A percentile compares a stretch with the other conserved stretches of the same genome.
Conservation (phyloP, 2,888 invertebrate genomes). For the Dolichomitus sp. region DNA sequence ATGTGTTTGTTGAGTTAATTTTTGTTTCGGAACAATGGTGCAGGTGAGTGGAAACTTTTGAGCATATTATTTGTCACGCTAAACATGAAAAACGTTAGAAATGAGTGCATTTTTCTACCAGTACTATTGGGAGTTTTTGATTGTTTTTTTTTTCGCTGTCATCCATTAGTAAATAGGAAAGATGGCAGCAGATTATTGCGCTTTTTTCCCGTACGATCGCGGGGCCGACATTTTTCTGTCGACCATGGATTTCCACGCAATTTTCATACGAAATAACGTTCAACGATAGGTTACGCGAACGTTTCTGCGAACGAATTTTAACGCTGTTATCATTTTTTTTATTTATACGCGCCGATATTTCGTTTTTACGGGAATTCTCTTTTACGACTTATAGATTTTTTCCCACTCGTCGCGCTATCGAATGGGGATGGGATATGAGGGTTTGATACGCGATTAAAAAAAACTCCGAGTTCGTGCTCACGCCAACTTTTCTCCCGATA, state of each 20-base stretch:
- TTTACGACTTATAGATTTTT: conserved; percentile 69
- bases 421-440: conserved; percentile 55
- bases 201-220: conserved; percentile 83
- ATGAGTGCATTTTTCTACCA: conserved; percentile 76
- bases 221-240: conserved; percentile 81
- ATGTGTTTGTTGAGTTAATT: conserved; percentile 85
- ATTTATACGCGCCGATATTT: conserved; percentile 40
- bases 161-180: conserved; percentile 86
- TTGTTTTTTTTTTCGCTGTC: conserved; percentile 84
- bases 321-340: conserved; percentile 57
- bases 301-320: conserved; percentile 76
- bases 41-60: conserved; percentile 82
- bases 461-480: conserved; percentile 22
- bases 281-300: conserved; percentile 71
- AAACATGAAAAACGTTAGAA: conserved; percentile 50
- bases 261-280: conserved; percentile 49
- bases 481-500: not conserved
- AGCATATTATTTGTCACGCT: conserved; percentile 66
- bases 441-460: conserved; percentile 54
- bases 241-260: conserved; percentile 64
- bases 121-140: conserved; percentile 83
- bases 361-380: conserved; percentile 29
- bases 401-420: conserved; percentile 59
- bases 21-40: conserved; percentile 84
- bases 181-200: conserved; percentile 86